Conservation (phyloP, 2,888 invertebrate species). For the Rhyacophila evoluta region DNA sequence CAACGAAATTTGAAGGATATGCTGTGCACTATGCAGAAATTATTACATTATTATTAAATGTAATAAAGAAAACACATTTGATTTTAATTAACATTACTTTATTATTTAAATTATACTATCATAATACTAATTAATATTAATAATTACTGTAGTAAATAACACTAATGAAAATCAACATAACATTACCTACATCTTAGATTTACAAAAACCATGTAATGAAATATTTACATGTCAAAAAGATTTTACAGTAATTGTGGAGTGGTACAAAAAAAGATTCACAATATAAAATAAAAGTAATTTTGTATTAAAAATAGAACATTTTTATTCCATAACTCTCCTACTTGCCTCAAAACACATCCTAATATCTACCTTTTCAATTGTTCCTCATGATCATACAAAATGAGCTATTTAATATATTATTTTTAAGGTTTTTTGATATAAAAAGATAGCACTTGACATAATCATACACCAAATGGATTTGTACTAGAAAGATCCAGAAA, state of each 20-base stretch:
- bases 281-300: conserved; percentile 1
- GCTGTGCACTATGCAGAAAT: too few species aligned
- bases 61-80: not conserved
- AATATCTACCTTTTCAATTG: not conserved
- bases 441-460: not conserved
- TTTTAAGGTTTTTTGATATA: not conserved
- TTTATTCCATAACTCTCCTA: not conserved
- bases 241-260: not conserved
- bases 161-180: not conserved
- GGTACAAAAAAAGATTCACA: not conserved
- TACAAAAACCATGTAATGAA: conserved; percentile 13
- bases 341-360: not conserved
- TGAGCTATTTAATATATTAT: not conserved
- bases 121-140: conserved; percentile 4
- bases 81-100: conserved; percentile 2
- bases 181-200: not conserved
- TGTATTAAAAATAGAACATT: conserved; percentile 8
- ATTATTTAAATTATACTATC: conserved; percentile 9
- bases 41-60: too few species aligned
- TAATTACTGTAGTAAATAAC: conserved; percentile 4
- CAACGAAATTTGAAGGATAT: too few species aligned
- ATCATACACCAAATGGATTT: not conserved
- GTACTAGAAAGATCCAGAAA: not conserved
- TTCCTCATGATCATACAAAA: not conserved
- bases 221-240: not conserved